A percentile compares a stretch with the other conserved stretches of the same genome.
Conservation (phyloP, 2,113 vertebrate genomes). For the Heterochromis multidens region DNA sequence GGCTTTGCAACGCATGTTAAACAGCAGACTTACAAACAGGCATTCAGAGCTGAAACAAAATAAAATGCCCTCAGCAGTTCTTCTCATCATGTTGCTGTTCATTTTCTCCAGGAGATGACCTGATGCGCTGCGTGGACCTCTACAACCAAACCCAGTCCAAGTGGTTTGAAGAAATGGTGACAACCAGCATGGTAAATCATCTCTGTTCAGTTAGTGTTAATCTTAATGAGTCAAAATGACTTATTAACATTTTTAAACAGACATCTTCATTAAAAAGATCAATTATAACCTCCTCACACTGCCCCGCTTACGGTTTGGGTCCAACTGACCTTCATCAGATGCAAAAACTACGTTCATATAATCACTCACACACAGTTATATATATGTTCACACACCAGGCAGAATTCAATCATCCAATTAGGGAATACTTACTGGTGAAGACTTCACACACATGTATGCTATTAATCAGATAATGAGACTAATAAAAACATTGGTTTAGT, state of each 20-base stretch:
- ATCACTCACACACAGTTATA: background rate
- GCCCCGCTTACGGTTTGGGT: too few species aligned
- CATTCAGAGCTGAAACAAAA: background rate
- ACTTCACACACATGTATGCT: background rate
- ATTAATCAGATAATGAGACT: background rate
- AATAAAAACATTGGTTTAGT: background rate
- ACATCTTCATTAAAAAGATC: too few species aligned
- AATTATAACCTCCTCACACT: too few species aligned
- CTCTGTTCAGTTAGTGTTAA: background rate
- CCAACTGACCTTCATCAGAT: background rate
- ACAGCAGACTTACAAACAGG: background rate
- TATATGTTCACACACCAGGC: background rate
- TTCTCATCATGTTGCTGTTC: background rate
- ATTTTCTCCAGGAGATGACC: slow-evolving; percentile 84
- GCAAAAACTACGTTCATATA: background rate
- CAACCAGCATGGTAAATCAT: slow-evolving; percentile 86
- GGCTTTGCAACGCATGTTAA: background rate
- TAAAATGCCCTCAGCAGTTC: background rate
- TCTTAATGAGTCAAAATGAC: rapidly evolving
- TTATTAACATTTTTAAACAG: background rate
- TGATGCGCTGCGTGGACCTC: slow-evolving; percentile 96
- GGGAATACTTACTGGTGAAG: background rate
- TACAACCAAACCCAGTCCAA: slow-evolving; percentile 98
- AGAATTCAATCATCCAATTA: background rate
- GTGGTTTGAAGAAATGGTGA: slow-evolving; percentile 99